A percentile compares a stretch with the other conserved stretches of the same genome.
phyloP scores from a whole-genome alignment of 2,888 invertebrate species.

The Drepana falcataria region DNA sequence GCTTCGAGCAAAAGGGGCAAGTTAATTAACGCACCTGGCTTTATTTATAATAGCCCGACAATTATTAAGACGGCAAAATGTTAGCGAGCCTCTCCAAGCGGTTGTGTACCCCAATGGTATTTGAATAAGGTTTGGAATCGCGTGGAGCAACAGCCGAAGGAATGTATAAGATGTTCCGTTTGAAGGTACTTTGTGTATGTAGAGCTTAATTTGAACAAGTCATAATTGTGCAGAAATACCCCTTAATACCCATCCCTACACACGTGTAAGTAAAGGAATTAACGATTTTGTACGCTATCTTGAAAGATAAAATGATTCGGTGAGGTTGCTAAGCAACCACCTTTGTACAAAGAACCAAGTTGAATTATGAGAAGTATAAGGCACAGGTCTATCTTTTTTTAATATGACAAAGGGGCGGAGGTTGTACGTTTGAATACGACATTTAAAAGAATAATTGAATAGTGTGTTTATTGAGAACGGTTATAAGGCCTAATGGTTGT shows the following conservation, averaged over 20 bases:
- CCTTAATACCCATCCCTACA: too few relatives aligned
- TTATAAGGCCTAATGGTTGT: too few relatives aligned
- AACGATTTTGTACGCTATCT: background rate
- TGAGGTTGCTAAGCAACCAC: too few relatives aligned
- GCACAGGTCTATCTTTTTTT: too few relatives aligned
- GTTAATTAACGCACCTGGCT: conserved; percentile 31
- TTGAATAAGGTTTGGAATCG: background rate
- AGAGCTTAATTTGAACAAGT: background rate
- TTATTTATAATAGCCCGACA: conserved; percentile 24
- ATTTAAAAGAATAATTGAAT: too few relatives aligned
- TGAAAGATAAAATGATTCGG: too few relatives aligned
- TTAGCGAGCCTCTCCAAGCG: background rate
- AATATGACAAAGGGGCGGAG: too few relatives aligned
- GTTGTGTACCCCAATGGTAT: background rate
- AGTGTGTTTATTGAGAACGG: too few relatives aligned
- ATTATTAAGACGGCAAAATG: conserved; percentile 1
- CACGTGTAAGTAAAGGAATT: background rate
- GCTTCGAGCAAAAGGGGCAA: conserved; percentile 12
- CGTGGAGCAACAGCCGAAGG: background rate
- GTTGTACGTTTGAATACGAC: too few relatives aligned
- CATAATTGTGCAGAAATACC: background rate
- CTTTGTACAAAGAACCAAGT: too few relatives aligned
- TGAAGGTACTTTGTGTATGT: background rate
- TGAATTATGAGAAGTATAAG: too few relatives aligned
- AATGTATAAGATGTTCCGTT: background rate